A percentile compares a stretch with the other conserved stretches of the same genome.
phyloP scores from a whole-genome alignment of 2,113 vertebrate species.

The Siphamia tubifer region DNA sequence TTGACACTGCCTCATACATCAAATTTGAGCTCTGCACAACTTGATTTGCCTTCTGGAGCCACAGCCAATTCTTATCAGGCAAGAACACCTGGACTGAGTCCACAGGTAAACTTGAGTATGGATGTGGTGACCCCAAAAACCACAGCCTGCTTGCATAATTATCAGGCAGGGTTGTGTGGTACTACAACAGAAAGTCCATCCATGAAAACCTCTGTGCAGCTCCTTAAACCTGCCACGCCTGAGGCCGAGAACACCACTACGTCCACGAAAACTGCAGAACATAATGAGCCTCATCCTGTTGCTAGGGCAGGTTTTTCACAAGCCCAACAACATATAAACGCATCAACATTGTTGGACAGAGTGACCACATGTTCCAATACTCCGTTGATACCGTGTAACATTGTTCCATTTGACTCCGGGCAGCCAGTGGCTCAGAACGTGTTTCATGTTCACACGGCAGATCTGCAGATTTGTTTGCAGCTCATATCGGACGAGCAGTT shows the following conservation, averaged over 20 bases:
- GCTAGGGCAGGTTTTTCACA: not conserved
- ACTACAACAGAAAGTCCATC: constrained; percentile 15
- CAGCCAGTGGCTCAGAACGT: constrained; percentile 61
- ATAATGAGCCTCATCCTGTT: not conserved
- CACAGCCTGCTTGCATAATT: constrained; percentile 34
- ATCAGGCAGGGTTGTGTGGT: constrained; percentile 36
- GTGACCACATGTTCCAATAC: not conserved
- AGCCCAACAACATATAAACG: not conserved
- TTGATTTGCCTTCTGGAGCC: not conserved
- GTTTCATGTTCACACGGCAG: constrained; percentile 75
- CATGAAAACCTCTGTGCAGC: not conserved
- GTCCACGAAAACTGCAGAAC: constrained; percentile 2
- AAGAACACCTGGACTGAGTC: not conserved
- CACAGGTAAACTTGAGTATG: not conserved
- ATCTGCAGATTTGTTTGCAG: constrained; percentile 80
- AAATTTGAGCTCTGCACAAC: not conserved
- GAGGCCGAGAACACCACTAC: not conserved
- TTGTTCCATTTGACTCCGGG: constrained; percentile 35
- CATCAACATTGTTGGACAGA: not conserved
- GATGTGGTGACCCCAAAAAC: constrained; percentile 31
- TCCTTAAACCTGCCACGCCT: not conserved
- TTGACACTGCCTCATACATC: not conserved
- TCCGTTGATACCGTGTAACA: constrained; percentile 9
- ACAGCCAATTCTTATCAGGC: not conserved
- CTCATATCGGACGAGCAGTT: constrained; percentile 82